Conservation (phyloP, 64 coral and sea anemone genomes). For the Montipora foliosa region DNA sequence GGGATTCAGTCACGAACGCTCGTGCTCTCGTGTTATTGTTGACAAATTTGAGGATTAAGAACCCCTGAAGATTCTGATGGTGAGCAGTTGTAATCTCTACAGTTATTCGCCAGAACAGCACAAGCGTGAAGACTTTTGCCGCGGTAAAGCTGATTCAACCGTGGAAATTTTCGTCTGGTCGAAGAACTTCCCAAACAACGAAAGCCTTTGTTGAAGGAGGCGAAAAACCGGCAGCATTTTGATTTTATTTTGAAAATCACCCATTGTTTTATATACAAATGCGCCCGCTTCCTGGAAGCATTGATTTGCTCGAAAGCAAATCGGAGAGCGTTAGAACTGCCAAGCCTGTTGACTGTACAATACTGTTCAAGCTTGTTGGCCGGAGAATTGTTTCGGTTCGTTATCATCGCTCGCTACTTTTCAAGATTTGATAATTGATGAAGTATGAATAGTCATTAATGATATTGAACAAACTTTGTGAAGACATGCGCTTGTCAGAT, state of each 20-base stretch:
- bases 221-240: neutral
- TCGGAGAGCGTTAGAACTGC: neutral
- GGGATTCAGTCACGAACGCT: neutral
- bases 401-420: neutral
- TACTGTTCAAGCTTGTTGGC: neutral
- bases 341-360: neutral
- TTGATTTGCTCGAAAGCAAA: neutral
- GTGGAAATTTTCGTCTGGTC: neutral
- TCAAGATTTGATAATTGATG: conserved; percentile 35
- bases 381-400: neutral
- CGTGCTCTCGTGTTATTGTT: conserved; percentile 42
- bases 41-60: conserved; percentile 31
- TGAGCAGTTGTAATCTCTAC: neutral
- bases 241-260: conserved; percentile 50
- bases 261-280: neutral
- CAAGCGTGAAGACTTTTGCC: neutral
- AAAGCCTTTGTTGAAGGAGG: neutral
- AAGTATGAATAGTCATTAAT: conserved; percentile 9
- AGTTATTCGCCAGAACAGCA: neutral
- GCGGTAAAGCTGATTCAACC: neutral
- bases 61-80: neutral
- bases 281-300: neutral
- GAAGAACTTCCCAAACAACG: too few relatives aligned
- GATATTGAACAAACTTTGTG: conserved; percentile 19
- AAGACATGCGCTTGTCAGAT: conserved; percentile 20